A percentile compares a stretch with the other conserved stretches of the same genome.
Conservation (phyloP, 2,113 vertebrate species). For the Furnarius figulus region DNA sequence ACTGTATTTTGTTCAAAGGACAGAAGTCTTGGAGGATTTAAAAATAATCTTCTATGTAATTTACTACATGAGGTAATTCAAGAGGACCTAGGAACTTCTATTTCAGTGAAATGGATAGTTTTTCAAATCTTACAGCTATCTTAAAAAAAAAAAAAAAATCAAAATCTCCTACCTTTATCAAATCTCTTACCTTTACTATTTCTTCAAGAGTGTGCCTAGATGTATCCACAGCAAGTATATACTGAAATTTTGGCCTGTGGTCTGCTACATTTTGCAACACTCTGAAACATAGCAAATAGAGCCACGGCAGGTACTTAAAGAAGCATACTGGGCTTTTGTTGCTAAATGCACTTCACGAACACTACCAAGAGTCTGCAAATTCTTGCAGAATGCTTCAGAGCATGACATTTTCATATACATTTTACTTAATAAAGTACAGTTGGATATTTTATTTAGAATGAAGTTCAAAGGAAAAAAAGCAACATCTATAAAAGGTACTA, state of each 20-base stretch:
- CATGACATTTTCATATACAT: background rate
- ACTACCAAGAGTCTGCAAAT: background rate
- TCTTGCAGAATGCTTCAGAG: background rate
- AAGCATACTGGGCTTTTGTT: background rate
- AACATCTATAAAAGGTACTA: background rate
- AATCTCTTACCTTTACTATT: slow-evolving; percentile 80
- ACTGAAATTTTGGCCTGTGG: slow-evolving; percentile 75
- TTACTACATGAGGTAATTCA: background rate
- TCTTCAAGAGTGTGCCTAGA: slow-evolving; percentile 81
- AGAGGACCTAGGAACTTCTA: background rate
- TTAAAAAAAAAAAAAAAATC: background rate
- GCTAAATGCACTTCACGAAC: background rate
- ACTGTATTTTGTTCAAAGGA: background rate
- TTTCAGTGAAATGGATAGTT: background rate
- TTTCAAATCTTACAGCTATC: background rate
- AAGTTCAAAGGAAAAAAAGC: background rate
- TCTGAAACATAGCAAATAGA: slow-evolving; percentile 60
- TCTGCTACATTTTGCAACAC: slow-evolving; percentile 87
- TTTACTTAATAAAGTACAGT: background rate
- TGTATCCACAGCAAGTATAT: slow-evolving; percentile 86
- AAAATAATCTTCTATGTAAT: background rate
- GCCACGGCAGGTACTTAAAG: background rate
- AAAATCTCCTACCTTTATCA: slow-evolving; percentile 68
- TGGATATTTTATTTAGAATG: background rate
- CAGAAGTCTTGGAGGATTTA: background rate